Evolutionary conservation across 2,113 vertebrate genomes (phyloP).

Genomic region (Nibea albiflora): DNA sequence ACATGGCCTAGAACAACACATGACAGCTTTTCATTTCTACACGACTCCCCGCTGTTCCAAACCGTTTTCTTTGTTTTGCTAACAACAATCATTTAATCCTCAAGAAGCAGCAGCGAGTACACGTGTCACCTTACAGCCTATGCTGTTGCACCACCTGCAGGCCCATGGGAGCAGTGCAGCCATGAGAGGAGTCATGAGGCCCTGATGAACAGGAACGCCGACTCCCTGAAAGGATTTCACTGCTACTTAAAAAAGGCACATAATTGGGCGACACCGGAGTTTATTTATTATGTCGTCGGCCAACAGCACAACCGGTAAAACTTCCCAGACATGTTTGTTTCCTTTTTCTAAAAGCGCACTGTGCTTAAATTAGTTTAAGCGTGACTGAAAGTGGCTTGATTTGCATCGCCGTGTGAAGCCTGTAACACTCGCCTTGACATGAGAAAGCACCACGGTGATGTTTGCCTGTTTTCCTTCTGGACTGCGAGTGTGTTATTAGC

Average conservation of each 20-base stretch:
- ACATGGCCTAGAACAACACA: neutral
- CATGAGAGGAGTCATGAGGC: slow-evolving; percentile 17
- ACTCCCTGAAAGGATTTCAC: neutral
- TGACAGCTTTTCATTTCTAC: slow-evolving; percentile 12
- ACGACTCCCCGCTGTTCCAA: slow-evolving; percentile 20
- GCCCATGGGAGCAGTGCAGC: slow-evolving; percentile 68
- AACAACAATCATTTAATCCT: slow-evolving; percentile 60
- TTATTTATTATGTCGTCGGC: neutral
- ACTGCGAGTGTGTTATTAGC: slow-evolving; percentile 53
- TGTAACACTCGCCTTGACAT: slow-evolving; percentile 21
- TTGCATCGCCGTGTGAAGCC: slow-evolving; percentile 20
- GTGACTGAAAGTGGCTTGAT: slow-evolving; percentile 10
- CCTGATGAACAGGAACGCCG: slow-evolving; percentile 5
- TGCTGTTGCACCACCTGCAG: slow-evolving; percentile 84
- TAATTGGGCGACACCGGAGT: neutral
- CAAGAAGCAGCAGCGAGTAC: slow-evolving; percentile 34
- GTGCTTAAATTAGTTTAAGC: slow-evolving; percentile 10
- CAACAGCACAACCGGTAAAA: slow-evolving; percentile 1
- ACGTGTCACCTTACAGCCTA: slow-evolving; percentile 56
- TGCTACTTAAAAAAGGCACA: neutral
- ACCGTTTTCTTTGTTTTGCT: slow-evolving; percentile 50
- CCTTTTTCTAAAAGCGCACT: slow-evolving; percentile 2
- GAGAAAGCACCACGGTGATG: slow-evolving; percentile 17
- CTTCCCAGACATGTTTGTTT: neutral
- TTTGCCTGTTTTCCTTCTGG: slow-evolving; percentile 41